Evolutionary conservation across 2,113 vertebrate species (phyloP), one percentile per base, ranked within the genome.

Genomic region (Ardeotis arabs): DNA sequence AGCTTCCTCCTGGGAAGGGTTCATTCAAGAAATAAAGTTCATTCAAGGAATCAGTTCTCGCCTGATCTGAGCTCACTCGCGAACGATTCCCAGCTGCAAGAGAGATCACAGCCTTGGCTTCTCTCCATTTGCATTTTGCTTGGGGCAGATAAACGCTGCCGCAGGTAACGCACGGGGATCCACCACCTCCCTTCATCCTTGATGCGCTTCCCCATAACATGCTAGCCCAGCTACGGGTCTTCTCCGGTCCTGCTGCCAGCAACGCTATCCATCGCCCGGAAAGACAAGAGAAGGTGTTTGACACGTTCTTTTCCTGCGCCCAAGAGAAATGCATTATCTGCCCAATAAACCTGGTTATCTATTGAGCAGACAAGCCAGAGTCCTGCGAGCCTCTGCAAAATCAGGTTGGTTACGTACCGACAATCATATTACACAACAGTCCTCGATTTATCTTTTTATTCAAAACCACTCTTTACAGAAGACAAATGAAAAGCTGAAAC

Each of bases 401-500:
- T 69, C 91, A 84, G 59, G 77, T 79, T 91, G 92, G 80, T 73
- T 67, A 73, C 9, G 3, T 84, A 82, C 58, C 2, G 0, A 44
- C 81, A 90, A 87, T 87, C 45, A 20, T 10, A 89, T 95, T 91
- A 82, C 77, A 85, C 67, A 63, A 35, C 35, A 0, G 58, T 72
- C 80, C 66, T 39, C 70, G 0, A 90, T 94, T 93, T 79, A 82
- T 94, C 90, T 88, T 93, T 78, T 92, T 87, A 93, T 96, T 94
- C 89, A 96, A 89, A 96, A 79, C 55, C 74, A 76, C 63, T 82
- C 92, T 87, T 95, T 89, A 70, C 37, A 83, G 84, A 60, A 96
- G 95, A 93, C 87, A 93, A 95, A 96, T 95, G 95, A 91, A 96
- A 96, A 96, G 91, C 90, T 80, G 78, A 59, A 92, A 91, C 74